phyloP scores from a whole-genome alignment of 2,113 vertebrate genomes.

The Callipepla squamata region DNA sequence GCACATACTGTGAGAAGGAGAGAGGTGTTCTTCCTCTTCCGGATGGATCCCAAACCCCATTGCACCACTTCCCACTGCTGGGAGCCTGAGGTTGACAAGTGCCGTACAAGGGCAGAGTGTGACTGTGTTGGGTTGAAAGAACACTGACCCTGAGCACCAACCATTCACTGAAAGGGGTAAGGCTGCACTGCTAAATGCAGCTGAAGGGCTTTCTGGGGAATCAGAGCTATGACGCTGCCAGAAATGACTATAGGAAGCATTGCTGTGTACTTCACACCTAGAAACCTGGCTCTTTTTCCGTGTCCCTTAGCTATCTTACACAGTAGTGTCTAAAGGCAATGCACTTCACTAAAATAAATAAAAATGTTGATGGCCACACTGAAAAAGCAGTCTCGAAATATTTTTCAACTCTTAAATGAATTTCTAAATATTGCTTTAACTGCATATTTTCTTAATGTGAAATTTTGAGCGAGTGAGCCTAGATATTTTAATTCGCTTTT shows the following conservation, averaged over 20 bases:
- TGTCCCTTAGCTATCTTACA: not conserved
- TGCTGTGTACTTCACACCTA: not conserved
- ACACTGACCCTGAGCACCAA: rapidly evolving
- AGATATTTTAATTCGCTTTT: not conserved
- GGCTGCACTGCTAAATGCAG: not conserved
- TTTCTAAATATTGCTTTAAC: not conserved
- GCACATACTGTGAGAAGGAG: not conserved
- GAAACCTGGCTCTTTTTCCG: not conserved
- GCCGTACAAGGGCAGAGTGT: not conserved
- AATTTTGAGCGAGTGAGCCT: not conserved
- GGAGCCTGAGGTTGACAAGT: not conserved
- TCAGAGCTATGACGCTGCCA: not conserved
- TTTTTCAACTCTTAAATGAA: not conserved
- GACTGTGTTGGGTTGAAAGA: rapidly evolving
- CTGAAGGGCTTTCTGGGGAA: not conserved
- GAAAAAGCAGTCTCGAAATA: not conserved
- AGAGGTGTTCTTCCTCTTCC: not conserved
- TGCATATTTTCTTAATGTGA: not conserved
- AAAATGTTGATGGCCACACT: not conserved
- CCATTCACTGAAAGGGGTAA: not conserved
- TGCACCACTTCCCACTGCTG: not conserved
- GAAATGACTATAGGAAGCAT: not conserved
- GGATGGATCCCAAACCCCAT: not conserved
- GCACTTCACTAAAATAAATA: not conserved
- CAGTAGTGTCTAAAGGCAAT: not conserved